phyloP scores from a whole-genome alignment of 2,888 invertebrate genomes.

The Tryphoninae sp. region DNA sequence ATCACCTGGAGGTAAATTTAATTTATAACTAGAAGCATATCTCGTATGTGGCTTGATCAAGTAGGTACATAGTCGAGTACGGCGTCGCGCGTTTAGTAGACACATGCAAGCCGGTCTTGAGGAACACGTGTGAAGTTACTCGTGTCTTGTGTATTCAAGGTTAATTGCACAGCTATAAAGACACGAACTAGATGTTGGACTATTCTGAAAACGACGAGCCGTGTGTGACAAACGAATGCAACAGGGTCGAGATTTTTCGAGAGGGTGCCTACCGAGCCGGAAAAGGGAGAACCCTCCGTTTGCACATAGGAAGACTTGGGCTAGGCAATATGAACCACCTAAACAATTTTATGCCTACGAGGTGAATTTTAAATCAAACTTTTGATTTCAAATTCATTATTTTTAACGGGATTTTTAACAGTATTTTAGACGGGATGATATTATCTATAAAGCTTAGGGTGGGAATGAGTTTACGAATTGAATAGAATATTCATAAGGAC shows the following conservation, averaged over 20 bases:
- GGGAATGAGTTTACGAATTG: no score
- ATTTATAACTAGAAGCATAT: conserved; percentile 45
- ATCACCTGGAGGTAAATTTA: conserved; percentile 14
- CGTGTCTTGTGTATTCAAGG: conserved; percentile 11
- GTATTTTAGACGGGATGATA: no score
- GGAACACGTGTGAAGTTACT: no score
- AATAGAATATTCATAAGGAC: no score
- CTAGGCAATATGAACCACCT: neutral
- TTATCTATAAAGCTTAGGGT: no score
- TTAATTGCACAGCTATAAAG: neutral
- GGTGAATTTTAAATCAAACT: no score
- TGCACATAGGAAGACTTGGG: neutral
- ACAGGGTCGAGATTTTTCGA: conserved; percentile 39
- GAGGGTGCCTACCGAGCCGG: conserved; percentile 20
- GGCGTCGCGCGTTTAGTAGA: no score
- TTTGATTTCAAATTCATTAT: no score
- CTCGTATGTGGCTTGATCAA: neutral
- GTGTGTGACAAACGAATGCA: conserved; percentile 17
- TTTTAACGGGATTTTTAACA: no score
- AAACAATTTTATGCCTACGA: no score
- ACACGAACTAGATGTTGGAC: neutral
- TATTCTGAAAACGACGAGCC: neutral
- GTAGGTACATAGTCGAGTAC: neutral
- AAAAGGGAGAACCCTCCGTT: conserved; percentile 9
- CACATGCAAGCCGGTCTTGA: no score